Evolutionary conservation across 1,140 invertebrate genomes (phyloP).

Genomic region (Caenorhabditis briggsae): DNA sequence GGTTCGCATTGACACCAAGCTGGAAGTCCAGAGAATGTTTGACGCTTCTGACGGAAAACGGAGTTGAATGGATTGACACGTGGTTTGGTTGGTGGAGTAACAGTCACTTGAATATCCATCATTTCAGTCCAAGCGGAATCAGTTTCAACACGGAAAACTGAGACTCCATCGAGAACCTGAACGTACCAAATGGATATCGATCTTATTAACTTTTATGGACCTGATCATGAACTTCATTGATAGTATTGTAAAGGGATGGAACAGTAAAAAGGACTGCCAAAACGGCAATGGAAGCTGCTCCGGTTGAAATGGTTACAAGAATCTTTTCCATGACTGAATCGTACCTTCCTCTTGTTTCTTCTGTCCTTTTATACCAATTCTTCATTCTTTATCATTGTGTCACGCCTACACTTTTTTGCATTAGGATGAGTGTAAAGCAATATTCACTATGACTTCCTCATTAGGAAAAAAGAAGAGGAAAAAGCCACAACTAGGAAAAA

Average conservation of each 20-base stretch:
- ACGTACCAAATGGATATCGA: background rate
- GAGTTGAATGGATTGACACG: conserved; percentile 66
- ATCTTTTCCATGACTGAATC: conserved; percentile 44
- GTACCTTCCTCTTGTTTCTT: background rate
- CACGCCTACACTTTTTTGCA: conserved; percentile 36
- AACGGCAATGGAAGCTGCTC: conserved; percentile 35
- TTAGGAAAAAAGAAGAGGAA: conserved; percentile 6
- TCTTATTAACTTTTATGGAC: conserved; percentile 5
- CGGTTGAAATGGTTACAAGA: conserved; percentile 47
- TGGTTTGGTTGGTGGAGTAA: conserved; percentile 66
- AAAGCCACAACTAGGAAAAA: conserved; percentile 1
- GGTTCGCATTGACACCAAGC: conserved; percentile 69
- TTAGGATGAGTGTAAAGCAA: conserved; percentile 28
- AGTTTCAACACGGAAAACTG: conserved; percentile 67
- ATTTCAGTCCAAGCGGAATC: conserved; percentile 69
- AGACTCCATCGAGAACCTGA: conserved; percentile 62
- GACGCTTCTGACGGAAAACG: conserved; percentile 69
- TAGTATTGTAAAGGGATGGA: conserved; percentile 65
- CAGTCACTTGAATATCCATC: conserved; percentile 67
- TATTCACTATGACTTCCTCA: conserved; percentile 39
- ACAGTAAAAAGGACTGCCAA: conserved; percentile 47
- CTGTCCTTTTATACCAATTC: conserved; percentile 15
- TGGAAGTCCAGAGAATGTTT: conserved; percentile 67
- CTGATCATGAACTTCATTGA: conserved; percentile 69
- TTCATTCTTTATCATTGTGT: background rate